Percentiles rank a stretch among this genome's conserved stretches.
Conservation (phyloP, 2,113 vertebrate species). For the Rana temporaria region DNA sequence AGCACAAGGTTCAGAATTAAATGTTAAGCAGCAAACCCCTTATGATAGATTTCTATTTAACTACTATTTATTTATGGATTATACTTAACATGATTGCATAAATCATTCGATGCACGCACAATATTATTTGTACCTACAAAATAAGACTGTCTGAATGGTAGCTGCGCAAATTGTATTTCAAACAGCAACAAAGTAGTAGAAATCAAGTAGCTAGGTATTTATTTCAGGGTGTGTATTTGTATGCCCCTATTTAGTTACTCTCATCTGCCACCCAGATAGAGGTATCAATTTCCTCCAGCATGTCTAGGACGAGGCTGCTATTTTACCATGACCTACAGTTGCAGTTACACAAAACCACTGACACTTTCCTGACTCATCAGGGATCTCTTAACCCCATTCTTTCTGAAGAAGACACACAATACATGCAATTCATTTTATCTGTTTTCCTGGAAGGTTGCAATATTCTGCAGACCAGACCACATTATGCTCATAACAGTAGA, state of each 20-base stretch:
- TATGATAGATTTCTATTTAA: too few relatives aligned
- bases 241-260: conserved; percentile 52
- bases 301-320: conserved; percentile 38
- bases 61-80: background rate
- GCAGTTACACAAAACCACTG: conserved; percentile 50
- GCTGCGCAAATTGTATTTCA: conserved; percentile 35
- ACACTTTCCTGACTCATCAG: conserved; percentile 37
- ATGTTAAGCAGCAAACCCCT: too few relatives aligned
- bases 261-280: conserved; percentile 50
- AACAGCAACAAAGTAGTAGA: conserved; percentile 16
- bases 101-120: background rate
- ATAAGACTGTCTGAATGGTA: background rate
- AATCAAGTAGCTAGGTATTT: conserved; percentile 43
- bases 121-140: background rate
- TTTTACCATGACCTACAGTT: conserved; percentile 45
- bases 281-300: conserved; percentile 49
- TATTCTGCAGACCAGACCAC: background rate
- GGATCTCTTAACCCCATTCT: conserved; percentile 17
- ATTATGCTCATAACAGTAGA: background rate
- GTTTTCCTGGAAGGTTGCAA: background rate
- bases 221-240: conserved; percentile 48
- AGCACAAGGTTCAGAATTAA: too few relatives aligned
- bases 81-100: background rate
- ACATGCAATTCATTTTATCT: background rate
- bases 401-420: background rate